These are phyloP conservation scores for Xylota segnis DNA, from an alignment of 2,888 invertebrate genomes.

Conservation along the genomic window DNA sequence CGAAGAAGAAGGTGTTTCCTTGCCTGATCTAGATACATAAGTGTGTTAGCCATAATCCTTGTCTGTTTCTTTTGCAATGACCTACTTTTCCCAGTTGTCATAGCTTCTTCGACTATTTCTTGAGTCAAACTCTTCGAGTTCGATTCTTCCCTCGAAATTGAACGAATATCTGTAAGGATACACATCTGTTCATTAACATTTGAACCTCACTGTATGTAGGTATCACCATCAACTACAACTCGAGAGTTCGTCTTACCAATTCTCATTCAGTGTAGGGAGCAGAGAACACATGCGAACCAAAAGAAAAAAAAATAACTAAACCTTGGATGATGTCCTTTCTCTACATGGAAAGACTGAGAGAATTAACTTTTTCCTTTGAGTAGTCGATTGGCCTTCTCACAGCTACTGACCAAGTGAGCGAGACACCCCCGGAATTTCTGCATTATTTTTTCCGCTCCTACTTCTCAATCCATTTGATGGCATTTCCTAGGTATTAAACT, in stretches of 20 bases:
- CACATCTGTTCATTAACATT: neutral
- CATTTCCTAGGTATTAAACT: conserved; percentile 69
- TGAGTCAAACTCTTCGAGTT: too few species aligned
- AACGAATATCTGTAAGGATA: too few species aligned
- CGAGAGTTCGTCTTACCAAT: neutral
- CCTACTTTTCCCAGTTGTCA: too few species aligned
- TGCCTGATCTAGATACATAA: too few species aligned
- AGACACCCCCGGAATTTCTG: conserved; percentile 42
- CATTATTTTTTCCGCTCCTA: conserved; percentile 46
- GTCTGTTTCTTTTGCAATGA: too few species aligned
- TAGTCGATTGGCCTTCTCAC: conserved; percentile 53
- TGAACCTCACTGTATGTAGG: neutral
- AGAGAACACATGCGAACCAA: conserved; percentile 25
- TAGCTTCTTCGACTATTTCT: too few species aligned
- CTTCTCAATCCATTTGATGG: conserved; percentile 67
- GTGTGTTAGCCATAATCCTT: too few species aligned
- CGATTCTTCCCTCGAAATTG: too few species aligned
- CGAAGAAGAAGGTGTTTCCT: too few species aligned
- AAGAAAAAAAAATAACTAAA: neutral
- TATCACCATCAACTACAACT: conserved; percentile 10
- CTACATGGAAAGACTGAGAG: conserved; percentile 17
- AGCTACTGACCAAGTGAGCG: conserved; percentile 18
- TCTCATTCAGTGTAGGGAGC: neutral
- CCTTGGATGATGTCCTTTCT: conserved; percentile 38
- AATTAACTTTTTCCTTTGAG: conserved; percentile 34